These are phyloP conservation scores for Oryzias celebensis DNA, from an alignment of 2,113 vertebrate genomes.

Conservation along the genomic window DNA sequence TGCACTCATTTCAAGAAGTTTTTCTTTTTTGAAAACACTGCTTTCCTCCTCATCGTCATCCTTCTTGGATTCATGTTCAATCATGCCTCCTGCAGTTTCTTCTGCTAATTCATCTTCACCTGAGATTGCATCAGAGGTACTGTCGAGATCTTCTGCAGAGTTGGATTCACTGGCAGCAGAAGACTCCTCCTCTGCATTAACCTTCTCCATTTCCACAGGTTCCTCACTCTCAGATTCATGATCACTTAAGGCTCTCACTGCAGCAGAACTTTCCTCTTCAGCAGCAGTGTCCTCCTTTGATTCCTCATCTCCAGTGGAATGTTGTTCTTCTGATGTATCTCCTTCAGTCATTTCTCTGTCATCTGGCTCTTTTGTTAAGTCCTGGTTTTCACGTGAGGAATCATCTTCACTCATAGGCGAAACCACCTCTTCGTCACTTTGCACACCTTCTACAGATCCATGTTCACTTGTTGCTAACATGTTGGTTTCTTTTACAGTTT, in stretches of 20 bases:
- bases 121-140: background rate
- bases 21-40: conserved; percentile 10
- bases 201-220: background rate
- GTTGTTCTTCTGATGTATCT: conserved; percentile 3
- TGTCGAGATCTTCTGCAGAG: background rate
- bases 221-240: conserved; percentile 2
- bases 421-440: conserved; percentile 12
- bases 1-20: conserved; percentile 11
- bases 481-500: background rate
- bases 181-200: background rate
- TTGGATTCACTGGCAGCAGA: background rate
- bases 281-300: conserved; percentile 5
- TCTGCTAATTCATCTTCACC: conserved; percentile 10
- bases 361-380: conserved; percentile 8
- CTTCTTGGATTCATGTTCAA: conserved; percentile 9
- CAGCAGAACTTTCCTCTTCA: conserved; percentile 12
- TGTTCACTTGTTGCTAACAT: background rate
- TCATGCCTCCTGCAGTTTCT: background rate
- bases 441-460: background rate
- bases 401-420: background rate
- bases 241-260: conserved; percentile 1
- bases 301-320: conserved; percentile 33
- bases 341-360: conserved; percentile 19
- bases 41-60: conserved; percentile 1
- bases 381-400: conserved; percentile 6